A percentile compares a stretch with the other conserved stretches of the same genome.
Conservation (phyloP, 2,113 vertebrate species). For the Syngnathus floridae region DNA sequence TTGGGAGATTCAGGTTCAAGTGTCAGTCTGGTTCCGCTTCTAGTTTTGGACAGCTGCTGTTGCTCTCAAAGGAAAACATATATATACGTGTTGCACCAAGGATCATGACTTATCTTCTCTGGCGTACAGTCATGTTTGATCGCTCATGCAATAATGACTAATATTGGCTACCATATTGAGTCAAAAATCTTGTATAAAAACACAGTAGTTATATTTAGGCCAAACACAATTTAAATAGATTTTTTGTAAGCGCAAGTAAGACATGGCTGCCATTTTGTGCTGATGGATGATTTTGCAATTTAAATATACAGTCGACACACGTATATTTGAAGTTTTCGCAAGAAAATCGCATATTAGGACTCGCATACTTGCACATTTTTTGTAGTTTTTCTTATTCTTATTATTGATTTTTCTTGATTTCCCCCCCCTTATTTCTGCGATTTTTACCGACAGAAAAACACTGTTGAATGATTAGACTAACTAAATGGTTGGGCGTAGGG, state of each 20-base stretch:
- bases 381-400: too few relatives aligned
- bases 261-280: too few relatives aligned
- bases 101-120: slow-evolving; percentile 8
- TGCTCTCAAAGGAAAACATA: slow-evolving; percentile 18
- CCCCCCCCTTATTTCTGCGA: too few relatives aligned
- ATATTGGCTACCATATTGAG: not conserved
- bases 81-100: slow-evolving; percentile 8
- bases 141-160: not conserved
- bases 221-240: not conserved
- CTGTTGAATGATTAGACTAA: not conserved
- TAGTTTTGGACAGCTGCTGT: slow-evolving; percentile 23
- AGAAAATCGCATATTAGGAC: too few relatives aligned
- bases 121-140: not conserved
- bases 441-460: not conserved
- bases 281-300: too few relatives aligned
- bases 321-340: too few relatives aligned
- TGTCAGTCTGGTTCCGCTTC: slow-evolving; percentile 21
- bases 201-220: not conserved
- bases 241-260: not conserved
- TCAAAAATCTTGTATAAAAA: not conserved
- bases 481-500: not conserved
- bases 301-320: too few relatives aligned
- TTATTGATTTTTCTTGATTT: too few relatives aligned
- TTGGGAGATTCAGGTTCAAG: slow-evolving; percentile 40
- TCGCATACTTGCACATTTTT: too few relatives aligned